These are phyloP conservation scores for Leptestheria dahalacensis DNA, from an alignment of 1,140 invertebrate genomes.

Conservation along the genomic window DNA sequence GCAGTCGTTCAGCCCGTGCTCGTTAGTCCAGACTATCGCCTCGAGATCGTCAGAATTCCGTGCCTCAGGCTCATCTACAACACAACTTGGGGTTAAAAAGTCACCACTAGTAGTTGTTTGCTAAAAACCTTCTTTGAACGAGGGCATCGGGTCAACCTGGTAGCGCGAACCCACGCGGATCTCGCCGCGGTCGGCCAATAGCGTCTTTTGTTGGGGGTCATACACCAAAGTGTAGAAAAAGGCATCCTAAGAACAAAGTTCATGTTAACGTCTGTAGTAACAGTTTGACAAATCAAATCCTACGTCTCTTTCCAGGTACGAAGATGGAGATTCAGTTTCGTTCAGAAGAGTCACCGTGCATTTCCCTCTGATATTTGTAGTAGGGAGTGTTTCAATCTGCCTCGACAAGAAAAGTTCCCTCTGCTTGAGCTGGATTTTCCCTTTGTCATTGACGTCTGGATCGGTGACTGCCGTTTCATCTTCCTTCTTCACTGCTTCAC, in stretches of 20 bases:
- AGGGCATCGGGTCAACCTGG: slow-evolving; percentile 73
- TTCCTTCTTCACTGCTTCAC: not conserved
- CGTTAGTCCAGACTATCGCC: slow-evolving; percentile 83
- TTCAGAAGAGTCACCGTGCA: slow-evolving; percentile 95
- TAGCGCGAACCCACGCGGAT: slow-evolving; percentile 85
- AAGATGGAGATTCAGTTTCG: slow-evolving; percentile 88
- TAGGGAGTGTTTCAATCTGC: slow-evolving; percentile 93
- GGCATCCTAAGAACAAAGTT: slow-evolving; percentile 51
- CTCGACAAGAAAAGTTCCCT: slow-evolving; percentile 94
- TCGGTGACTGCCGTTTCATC: not conserved
- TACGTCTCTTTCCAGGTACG: slow-evolving; percentile 92
- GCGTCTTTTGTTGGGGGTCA: slow-evolving; percentile 94
- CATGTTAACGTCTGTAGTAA: not conserved
- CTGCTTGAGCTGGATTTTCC: slow-evolving; percentile 90
- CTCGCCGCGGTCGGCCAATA: slow-evolving; percentile 96
- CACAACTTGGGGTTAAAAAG: too few relatives aligned
- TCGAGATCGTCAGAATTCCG: slow-evolving; percentile 67
- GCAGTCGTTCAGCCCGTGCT: slow-evolving; percentile 73
- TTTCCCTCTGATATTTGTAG: slow-evolving; percentile 96
- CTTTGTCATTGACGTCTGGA: slow-evolving; percentile 31
- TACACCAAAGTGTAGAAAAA: slow-evolving; percentile 99
- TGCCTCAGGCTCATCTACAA: slow-evolving; percentile 52
- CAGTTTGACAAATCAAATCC: slow-evolving; percentile 26
- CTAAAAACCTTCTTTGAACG: slow-evolving; percentile 48
- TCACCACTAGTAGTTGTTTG: not conserved